Evolutionary conservation across 2,797 vertebrate genomes (phyloP), one percentile per base, ranked within the genome.

Genomic region (Anas bernieri): DNA sequence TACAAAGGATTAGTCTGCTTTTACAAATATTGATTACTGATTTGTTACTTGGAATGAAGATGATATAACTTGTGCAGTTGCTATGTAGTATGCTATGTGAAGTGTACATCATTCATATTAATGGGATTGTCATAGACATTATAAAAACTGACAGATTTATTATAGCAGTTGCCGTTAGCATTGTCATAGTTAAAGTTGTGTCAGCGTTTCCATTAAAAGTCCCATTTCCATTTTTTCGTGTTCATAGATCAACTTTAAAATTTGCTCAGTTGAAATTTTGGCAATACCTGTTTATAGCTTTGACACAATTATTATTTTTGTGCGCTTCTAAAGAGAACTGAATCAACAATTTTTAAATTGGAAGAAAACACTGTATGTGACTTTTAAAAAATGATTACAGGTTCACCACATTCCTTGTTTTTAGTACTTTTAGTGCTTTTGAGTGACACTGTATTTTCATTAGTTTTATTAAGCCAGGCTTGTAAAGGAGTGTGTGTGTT

Each of bases 1-100:
- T 98, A 97, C 98, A 97, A 98, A 98, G 98, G 98, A 98, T 98
- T 98, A 98, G 97, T 95, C 93, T 97, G 97, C 98, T 98, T 98
- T 98, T 98, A 97, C 97, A 98, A 98, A 98, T 98, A 98, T 98
- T 98, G 98, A 98, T 98, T 97, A 98, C 97, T 98, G 97, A 98
- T 98, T 98, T 98, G 97, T 97, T 97, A 93, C 97, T 97, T 26
- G 48, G 96, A 97, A 98, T 96, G 95, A 97, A 96, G 97, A 97
- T 96, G 97, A 97, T 97, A 97, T 93, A 96, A 95, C 88, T 96
- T 91, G 90, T 95, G 92, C 96, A 96, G 94, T 97, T 97, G 96
- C 97, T 92, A 55, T 92, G 93, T 92, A 89, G 96, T 95, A 68
- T 59, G 93, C 85, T 92, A 16, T 92, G 96, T 96, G 96, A 97